These are phyloP conservation scores for Cosmorhoe ocellata DNA, from an alignment of 2,888 invertebrate genomes.

Conservation along the genomic window DNA sequence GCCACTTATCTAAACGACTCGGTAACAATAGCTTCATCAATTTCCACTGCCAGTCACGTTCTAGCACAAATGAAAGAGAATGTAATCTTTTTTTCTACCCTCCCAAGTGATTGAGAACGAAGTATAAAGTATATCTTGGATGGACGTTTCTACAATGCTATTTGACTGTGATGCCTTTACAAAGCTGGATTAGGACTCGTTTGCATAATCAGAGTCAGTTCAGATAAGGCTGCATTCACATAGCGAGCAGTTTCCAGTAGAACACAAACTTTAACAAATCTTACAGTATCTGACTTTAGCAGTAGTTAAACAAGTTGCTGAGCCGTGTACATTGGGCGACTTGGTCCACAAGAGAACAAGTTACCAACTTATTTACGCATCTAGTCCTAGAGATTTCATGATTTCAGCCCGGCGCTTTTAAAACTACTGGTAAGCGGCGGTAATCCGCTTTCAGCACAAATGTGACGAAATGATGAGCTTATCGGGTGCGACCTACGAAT, in stretches of 20 bases:
- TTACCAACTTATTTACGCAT: no score
- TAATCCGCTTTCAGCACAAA: not conserved
- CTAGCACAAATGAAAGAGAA: conserved; percentile 68
- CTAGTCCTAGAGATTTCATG: no score
- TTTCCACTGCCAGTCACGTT: conserved; percentile 66
- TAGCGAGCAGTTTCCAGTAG: not conserved
- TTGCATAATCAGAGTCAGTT: conserved; percentile 62
- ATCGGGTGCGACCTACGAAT: conserved; percentile 36
- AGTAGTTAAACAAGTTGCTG: no score
- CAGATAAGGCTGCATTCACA: conserved; percentile 23
- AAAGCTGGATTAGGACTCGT: conserved; percentile 61
- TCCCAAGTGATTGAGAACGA: conserved; percentile 59
- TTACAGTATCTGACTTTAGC: no score
- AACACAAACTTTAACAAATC: no score
- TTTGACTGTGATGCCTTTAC: conserved; percentile 58
- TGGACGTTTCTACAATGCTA: conserved; percentile 53
- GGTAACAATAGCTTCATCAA: conserved; percentile 61
- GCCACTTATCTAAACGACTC: conserved; percentile 18
- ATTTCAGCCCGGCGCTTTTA: no score
- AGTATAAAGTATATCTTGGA: conserved; percentile 56
- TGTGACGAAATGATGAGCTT: conserved; percentile 38
- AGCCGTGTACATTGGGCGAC: no score
- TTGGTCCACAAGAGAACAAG: no score
- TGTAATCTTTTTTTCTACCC: conserved; percentile 67
- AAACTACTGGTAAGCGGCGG: not conserved